Base-by-base conservation (phyloP, 2,888 invertebrate species). In the Therioaphis trifolii region DNA sequence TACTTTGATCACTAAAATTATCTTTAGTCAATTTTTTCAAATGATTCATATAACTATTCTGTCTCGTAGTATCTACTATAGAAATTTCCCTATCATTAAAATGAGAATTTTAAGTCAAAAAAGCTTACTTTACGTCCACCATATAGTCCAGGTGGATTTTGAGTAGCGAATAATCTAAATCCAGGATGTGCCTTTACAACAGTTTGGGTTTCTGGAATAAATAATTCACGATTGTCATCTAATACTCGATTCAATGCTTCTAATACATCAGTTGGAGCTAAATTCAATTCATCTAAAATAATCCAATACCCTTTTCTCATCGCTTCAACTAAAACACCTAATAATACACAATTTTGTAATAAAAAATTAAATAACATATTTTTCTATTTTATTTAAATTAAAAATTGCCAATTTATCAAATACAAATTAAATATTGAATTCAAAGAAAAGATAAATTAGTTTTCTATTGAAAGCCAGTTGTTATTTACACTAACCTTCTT, bases 281-380 rank as follows among this genome's bases (percentile, higher is more conserved):
- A 92, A 90, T 99, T 99, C 69, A 99, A 90, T 89, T 99, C 99
- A 88, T 99, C 99, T 61, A 99, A 91, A 86, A 99, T 99, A 35
- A 99, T 96, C 99, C 99, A 99, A 88, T 96, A 93, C 0, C 99
- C 99, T 88, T 95, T 94, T 40, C 96, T 92, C 97, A 99, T 99
- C 0, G 99, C 99, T 88, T 98, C 95, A 0, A 99, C 97, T 71
- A 99, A 89, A 29, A 98, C 93, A 35, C 99, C 92, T 91, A 86
- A 86, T 68, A 63, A 58, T 55, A 27, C 29, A 80, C 35, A 35
- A 35, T 5, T 35, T 5, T 3, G 35, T 35, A 35, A 35, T 35
- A 35, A 5, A 35, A 5, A 35, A 35, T 5, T 5, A 35, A 35
- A 5, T 35, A 35, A 35, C 7, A 35, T 35, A 35, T 5, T 35